phyloP scores from a whole-genome alignment of 2,888 invertebrate genomes.

The Mactromeris polynyma region DNA sequence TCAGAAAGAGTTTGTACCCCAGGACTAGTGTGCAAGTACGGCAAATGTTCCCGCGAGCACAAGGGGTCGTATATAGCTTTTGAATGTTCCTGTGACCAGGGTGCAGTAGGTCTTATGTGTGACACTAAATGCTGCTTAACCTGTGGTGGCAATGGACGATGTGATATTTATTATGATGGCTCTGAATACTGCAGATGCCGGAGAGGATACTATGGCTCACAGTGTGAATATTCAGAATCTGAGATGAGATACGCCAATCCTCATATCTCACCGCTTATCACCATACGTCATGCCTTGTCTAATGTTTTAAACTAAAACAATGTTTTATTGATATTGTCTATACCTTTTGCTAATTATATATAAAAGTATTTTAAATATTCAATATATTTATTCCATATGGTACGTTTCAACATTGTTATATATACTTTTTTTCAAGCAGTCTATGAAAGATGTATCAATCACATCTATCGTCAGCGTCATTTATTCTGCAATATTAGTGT shows the following conservation, averaged over 20 bases:
- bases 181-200: constrained; percentile 51
- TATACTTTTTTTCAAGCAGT: no score
- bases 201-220: constrained; percentile 38
- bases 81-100: constrained; percentile 55
- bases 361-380: background rate
- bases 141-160: constrained; percentile 56
- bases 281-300: background rate
- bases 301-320: background rate
- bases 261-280: background rate
- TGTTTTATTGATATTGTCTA: background rate
- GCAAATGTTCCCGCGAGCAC: constrained; percentile 45
- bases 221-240: constrained; percentile 43
- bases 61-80: constrained; percentile 47
- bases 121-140: constrained; percentile 60
- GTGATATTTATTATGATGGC: constrained; percentile 47
- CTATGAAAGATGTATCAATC: no score
- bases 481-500: no score
- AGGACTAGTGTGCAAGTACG: constrained; percentile 51
- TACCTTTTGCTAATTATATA: background rate
- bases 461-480: no score
- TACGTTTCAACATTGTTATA: no score
- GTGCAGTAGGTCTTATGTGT: constrained; percentile 56
- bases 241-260: constrained; percentile 27
- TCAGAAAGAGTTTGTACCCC: constrained; percentile 44
- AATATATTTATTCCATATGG: no score